A percentile compares a stretch with the other conserved stretches of the same genome.
phyloP scores from a whole-genome alignment of 2,113 vertebrate species.

The Sinocyclocheilus anophthalmus region DNA sequence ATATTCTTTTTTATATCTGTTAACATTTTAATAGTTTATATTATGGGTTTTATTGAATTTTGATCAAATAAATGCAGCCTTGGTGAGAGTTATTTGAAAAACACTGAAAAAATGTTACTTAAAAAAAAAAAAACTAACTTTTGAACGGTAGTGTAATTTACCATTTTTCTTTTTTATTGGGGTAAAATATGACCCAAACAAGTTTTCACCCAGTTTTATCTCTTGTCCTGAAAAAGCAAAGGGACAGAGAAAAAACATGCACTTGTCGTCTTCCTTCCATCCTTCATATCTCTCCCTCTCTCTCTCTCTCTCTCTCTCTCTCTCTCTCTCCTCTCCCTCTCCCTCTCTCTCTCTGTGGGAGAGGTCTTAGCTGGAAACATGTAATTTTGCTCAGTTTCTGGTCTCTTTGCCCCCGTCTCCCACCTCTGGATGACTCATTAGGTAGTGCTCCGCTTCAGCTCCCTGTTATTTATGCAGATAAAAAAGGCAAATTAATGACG shows the following conservation, averaged over 20 bases:
- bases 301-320: neutral
- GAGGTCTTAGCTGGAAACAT: conserved; percentile 39
- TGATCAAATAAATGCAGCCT: neutral
- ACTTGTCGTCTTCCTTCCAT: neutral
- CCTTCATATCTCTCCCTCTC: conserved; percentile 2
- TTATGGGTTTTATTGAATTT: neutral
- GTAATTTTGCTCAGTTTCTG: conserved; percentile 43
- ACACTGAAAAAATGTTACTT: too few species aligned
- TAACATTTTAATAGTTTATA: too few species aligned
- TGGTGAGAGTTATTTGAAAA: too few species aligned
- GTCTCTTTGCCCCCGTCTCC: conserved; percentile 36
- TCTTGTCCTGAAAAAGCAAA: neutral
- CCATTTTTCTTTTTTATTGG: neutral
- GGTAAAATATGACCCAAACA: conserved; percentile 2
- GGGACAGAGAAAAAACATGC: neutral
- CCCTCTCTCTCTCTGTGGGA: conserved; percentile 30
- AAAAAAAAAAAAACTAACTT: neutral
- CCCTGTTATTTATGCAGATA: conserved; percentile 62
- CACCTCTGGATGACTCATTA: conserved; percentile 58
- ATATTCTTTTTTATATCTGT: too few species aligned
- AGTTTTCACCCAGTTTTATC: neutral
- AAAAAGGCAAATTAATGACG: conserved; percentile 56
- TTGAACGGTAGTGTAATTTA: neutral
- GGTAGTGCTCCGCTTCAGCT: conserved; percentile 46
- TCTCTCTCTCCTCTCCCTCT: conserved; percentile 7